These are phyloP conservation scores for Parazoanthus atlanticus DNA, from an alignment of 92 coral and sea anemone genomes.

Conservation along the genomic window DNA sequence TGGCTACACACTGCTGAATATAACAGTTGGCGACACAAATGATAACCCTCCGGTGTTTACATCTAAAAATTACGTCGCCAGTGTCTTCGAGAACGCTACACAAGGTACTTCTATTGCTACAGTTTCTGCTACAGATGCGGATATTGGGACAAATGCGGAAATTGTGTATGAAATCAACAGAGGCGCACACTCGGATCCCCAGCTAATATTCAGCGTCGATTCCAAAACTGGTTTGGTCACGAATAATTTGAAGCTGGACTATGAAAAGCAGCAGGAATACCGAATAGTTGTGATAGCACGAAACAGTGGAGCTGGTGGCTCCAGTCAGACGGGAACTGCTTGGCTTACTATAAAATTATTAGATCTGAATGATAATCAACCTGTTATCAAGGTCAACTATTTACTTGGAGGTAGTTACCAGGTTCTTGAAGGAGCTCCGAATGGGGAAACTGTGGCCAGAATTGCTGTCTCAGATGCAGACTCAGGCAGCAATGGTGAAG, in stretches of 20 bases:
- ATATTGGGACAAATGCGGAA: conserved; percentile 77
- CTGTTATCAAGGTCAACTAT: conserved; percentile 60
- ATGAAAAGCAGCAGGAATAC: conserved; percentile 61
- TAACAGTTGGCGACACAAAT: conserved; percentile 82
- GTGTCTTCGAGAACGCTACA: conserved; percentile 61
- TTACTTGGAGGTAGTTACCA: conserved; percentile 65
- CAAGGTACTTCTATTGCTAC: conserved; percentile 59
- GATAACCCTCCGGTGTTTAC: conserved; percentile 79
- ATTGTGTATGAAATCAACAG: conserved; percentile 74
- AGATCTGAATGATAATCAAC: conserved; percentile 88
- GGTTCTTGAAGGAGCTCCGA: conserved; percentile 74
- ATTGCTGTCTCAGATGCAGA: conserved; percentile 82
- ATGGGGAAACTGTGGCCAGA: conserved; percentile 77
- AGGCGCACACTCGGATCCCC: conserved; percentile 62
- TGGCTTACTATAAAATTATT: conserved; percentile 64
- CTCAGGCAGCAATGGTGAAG: conserved; percentile 83
- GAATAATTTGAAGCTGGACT: conserved; percentile 63
- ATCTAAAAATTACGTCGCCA: conserved; percentile 60
- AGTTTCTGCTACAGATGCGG: conserved; percentile 87
- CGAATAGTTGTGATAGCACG: conserved; percentile 74
- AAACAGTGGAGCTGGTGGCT: conserved; percentile 55
- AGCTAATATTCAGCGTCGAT: conserved; percentile 59
- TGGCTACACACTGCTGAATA: conserved; percentile 66
- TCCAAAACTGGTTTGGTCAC: conserved; percentile 67
- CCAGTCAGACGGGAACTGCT: conserved; percentile 38